phyloP scores from a whole-genome alignment of 35 echinoderm and acorn worm species.

The Hemicentrotus pulcherrimus region DNA sequence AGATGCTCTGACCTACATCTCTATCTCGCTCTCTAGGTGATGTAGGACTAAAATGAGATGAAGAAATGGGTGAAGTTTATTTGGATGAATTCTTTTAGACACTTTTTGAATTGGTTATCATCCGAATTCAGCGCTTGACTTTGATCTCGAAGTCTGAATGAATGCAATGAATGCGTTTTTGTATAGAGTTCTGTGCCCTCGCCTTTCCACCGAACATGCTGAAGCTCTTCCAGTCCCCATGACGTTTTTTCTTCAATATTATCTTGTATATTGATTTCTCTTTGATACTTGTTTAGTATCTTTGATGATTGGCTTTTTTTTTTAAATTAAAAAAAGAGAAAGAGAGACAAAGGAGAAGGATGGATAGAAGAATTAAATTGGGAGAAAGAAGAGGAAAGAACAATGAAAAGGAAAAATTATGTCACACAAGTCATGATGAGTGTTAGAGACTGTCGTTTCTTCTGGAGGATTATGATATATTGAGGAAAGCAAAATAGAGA shows the following conservation, averaged over 20 bases:
- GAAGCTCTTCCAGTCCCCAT: background rate
- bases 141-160: background rate
- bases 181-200: slow-evolving; percentile 8
- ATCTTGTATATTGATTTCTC: background rate
- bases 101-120: slow-evolving; percentile 5
- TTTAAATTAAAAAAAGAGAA: background rate
- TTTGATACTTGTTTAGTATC: background rate
- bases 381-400: background rate
- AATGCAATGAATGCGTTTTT: slow-evolving; percentile 18
- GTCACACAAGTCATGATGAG: background rate
- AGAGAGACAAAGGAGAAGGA: background rate
- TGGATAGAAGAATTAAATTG: background rate
- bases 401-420: background rate
- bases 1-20: slow-evolving; percentile 25
- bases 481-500: no score
- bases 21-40: background rate
- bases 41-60: background rate
- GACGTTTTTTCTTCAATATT: background rate
- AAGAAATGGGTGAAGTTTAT: slow-evolving; percentile 22
- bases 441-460: no score
- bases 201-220: background rate
- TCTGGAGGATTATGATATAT: no score
- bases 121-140: slow-evolving; percentile 7
- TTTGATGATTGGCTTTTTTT: no score
- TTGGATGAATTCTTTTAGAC: slow-evolving; percentile 11